Evolutionary conservation across 2,888 invertebrate genomes (phyloP).

Genomic region (Argyra leucocephala): DNA sequence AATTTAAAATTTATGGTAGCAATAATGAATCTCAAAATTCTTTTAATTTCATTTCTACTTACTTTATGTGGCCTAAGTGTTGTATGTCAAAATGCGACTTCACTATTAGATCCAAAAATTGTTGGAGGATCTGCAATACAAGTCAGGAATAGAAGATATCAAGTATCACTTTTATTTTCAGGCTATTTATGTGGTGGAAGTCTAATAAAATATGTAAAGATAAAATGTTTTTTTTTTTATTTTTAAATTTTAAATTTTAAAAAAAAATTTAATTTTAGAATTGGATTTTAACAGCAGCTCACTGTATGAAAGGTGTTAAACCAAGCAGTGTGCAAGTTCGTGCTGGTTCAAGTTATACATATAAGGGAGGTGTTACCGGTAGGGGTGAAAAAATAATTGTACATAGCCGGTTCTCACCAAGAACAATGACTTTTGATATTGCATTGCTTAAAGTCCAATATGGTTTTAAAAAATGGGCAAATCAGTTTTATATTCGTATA

Average conservation of each 20-base stretch:
- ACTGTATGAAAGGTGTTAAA: conserved; percentile 34
- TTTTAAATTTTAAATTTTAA: not conserved
- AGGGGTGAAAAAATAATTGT: conserved; percentile 32
- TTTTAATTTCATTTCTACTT: too few species aligned
- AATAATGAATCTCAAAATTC: too few species aligned
- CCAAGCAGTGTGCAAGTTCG: conserved; percentile 32
- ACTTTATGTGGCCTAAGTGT: too few species aligned
- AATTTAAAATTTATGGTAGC: too few species aligned
- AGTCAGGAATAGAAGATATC: not conserved
- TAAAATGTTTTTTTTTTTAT: not conserved
- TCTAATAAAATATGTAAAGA: not conserved
- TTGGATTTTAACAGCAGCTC: conserved; percentile 43
- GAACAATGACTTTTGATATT: conserved; percentile 40
- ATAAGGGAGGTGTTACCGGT: conserved; percentile 37
- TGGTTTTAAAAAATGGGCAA: conserved; percentile 29
- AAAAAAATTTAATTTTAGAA: conserved; percentile 10
- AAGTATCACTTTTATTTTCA: not conserved
- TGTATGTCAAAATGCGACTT: too few species aligned
- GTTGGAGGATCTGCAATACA: not conserved
- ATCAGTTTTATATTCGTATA: conserved; percentile 26
- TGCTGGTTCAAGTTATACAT: conserved; percentile 36
- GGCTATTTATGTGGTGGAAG: not conserved
- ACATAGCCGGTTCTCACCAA: conserved; percentile 33
- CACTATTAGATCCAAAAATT: too few species aligned
- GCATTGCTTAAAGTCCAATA: conserved; percentile 38